Conservation (phyloP, 2,888 invertebrate species). For the Merodon equestris region DNA sequence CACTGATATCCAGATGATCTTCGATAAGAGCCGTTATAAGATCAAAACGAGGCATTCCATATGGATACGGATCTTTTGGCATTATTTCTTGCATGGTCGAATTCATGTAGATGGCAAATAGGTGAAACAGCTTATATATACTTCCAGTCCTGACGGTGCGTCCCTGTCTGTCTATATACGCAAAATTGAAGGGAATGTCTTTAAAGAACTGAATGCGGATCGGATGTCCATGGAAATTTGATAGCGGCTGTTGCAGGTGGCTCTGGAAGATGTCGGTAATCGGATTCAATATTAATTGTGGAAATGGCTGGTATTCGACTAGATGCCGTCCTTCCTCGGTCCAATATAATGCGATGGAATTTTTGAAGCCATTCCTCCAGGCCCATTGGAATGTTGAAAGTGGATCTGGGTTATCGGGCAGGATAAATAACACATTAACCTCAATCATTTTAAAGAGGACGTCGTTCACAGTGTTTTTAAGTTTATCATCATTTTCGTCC, state of each 20-base stretch:
- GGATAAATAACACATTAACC: not conserved
- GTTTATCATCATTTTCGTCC: not conserved
- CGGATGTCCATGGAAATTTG: not conserved
- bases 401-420: not conserved
- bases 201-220: not conserved
- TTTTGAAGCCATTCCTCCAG: slow-evolving; percentile 72
- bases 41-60: not conserved
- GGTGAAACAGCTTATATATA: not conserved
- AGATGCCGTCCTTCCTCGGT: not conserved
- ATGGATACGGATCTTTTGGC: not conserved
- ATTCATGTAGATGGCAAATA: not conserved
- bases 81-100: not conserved
- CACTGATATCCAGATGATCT: not conserved
- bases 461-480: not conserved
- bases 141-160: not conserved
- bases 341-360: slow-evolving; percentile 67
- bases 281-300: not conserved
- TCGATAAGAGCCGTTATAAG: not conserved
- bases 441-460: not conserved
- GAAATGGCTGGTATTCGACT: not conserved
- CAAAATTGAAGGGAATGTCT: not conserved
- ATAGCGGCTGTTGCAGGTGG: not conserved
- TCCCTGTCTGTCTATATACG: not conserved
- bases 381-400: not conserved
- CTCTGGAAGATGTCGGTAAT: not conserved